phyloP scores from a whole-genome alignment of 2,113 vertebrate genomes.

The Dicaeum eximium region DNA sequence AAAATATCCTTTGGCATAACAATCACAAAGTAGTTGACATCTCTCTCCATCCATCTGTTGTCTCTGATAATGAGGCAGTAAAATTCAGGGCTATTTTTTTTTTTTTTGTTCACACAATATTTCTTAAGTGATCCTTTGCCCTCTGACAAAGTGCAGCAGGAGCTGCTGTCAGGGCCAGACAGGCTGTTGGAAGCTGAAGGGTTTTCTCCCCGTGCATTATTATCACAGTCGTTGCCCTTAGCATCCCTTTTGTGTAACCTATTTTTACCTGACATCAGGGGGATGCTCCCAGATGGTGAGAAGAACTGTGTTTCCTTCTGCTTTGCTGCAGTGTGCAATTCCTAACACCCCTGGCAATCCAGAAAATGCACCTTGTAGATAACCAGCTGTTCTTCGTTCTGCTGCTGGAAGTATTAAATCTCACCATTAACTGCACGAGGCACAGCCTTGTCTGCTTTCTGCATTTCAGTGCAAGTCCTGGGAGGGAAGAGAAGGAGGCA shows the following conservation, averaged over 20 bases:
- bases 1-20: conserved; percentile 4
- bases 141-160: background rate
- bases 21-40: background rate
- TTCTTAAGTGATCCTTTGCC: background rate
- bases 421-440: background rate
- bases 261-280: background rate
- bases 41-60: conserved; percentile 7
- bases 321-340: background rate
- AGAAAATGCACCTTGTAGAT: background rate
- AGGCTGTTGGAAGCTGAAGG: background rate
- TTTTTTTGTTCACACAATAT: background rate
- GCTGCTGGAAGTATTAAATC: background rate
- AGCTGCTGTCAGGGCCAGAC: background rate
- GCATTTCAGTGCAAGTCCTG: background rate
- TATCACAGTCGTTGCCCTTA: background rate
- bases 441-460: background rate
- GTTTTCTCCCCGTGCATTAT: background rate
- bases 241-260: background rate
- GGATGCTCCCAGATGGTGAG: background rate
- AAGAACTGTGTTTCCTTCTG: background rate
- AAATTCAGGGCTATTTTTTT: background rate
- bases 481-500: background rate
- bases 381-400: background rate
- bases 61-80: background rate
- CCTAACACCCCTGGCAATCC: background rate